Evolutionary conservation across 2,113 vertebrate species (phyloP).

Genomic region (Oriolus oriolus): DNA sequence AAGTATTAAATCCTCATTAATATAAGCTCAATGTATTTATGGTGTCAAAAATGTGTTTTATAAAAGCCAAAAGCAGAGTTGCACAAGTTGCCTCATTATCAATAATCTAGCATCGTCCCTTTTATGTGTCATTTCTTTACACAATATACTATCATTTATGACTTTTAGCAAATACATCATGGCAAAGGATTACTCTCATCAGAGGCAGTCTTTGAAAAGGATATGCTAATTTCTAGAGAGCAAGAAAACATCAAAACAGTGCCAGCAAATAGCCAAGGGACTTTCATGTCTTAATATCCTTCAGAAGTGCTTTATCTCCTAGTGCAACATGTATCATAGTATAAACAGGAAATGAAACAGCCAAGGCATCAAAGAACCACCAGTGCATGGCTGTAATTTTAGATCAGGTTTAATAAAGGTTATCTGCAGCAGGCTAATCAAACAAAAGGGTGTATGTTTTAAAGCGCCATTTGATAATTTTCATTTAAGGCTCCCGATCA

Average conservation of each 20-base stretch:
- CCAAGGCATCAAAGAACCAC: constrained; percentile 84
- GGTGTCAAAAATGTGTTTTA: constrained; percentile 77
- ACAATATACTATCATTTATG: constrained; percentile 88
- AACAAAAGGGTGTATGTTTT: constrained; percentile 84
- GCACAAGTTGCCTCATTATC: constrained; percentile 82
- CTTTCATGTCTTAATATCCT: constrained; percentile 94
- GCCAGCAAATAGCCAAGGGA: constrained; percentile 94
- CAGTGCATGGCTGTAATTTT: constrained; percentile 85
- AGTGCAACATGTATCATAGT: constrained; percentile 85
- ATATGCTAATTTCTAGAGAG: constrained; percentile 97
- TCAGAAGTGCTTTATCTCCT: constrained; percentile 95
- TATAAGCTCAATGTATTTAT: constrained; percentile 74
- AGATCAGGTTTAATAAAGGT: constrained; percentile 96
- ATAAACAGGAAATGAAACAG: constrained; percentile 90
- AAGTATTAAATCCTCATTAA: constrained; percentile 78
- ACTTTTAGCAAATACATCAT: constrained; percentile 89
- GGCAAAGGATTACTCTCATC: constrained; percentile 89
- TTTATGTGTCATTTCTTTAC: constrained; percentile 89
- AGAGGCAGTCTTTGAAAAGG: constrained; percentile 86
- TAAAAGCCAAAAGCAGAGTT: constrained; percentile 77
- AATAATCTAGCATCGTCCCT: constrained; percentile 86
- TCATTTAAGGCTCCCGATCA: constrained; percentile 85
- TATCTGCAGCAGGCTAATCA: constrained; percentile 88
- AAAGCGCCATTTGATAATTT: constrained; percentile 86
- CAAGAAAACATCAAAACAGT: constrained; percentile 97